Evolutionary conservation across 1,140 invertebrate genomes (phyloP), one percentile per base, ranked within the genome.

Genomic region (Drosophila hydei): DNA sequence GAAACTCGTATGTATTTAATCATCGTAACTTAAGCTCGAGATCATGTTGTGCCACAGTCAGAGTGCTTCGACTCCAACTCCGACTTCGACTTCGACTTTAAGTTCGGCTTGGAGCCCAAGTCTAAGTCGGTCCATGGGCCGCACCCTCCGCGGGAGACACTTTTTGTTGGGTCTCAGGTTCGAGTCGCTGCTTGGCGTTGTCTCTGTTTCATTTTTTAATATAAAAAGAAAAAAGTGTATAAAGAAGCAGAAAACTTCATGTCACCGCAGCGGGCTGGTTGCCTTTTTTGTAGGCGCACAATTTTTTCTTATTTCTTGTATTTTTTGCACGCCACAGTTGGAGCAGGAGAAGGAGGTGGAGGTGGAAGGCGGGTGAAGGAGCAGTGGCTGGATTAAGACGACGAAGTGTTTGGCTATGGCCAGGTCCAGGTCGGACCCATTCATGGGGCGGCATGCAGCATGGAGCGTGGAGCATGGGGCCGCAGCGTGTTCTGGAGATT

Each of bases 401-500:
- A 80, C 67, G 60, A 48, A 83, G 81, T 85, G 58, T 33, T 70
- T 62, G 59, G 67, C 55, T 45, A 21, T 51, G 80, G 48, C 43
- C 71, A 54, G 67, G 42, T 67, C 54, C 76, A 68, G 64, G 50
- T 58, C 25, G 61, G 52, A 62, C 33, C 40, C 51, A 83, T 87
- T 75, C 81, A 87, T 87, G 83, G 83, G 42, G 23, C 9, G 25
- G 52, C 33, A 19, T 58, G 55, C 40, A 27, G 52, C 19, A 61
- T 25, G 48, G 47, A 19, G 51, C 12, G 38, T n/a, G n/a, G 38
- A 42, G 5, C 14, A 14, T 14, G 38, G 38, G 16, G 38, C 78
- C 81, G 77, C 87, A 79, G 87, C 87, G 84, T 91, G 87, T 91
- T 91, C 88, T 90, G 88, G 89, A 91, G 91, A 91, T 91, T 91